phyloP scores from a whole-genome alignment of 1,140 invertebrate genomes.

The silkworm (Bombyx mori) region DNA sequence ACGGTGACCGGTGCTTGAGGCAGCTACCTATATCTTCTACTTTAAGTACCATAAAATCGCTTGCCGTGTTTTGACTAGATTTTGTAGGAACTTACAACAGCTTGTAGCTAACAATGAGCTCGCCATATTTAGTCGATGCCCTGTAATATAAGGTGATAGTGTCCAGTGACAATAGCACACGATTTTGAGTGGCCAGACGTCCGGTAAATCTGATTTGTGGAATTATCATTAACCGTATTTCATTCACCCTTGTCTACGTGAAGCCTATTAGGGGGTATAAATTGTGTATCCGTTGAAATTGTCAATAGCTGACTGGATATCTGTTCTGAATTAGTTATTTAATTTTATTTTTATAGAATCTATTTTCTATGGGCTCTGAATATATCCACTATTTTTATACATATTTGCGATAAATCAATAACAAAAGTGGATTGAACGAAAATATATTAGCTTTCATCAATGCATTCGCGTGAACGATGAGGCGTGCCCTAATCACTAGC shows the following conservation, averaged over 20 bases:
- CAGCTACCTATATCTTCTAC: no score
- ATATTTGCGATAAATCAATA: no score
- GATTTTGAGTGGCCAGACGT: slow-evolving; percentile 63
- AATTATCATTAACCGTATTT: slow-evolving; percentile 70
- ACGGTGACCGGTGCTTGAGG: no score
- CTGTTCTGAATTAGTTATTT: slow-evolving; percentile 19
- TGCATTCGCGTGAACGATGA: slow-evolving; percentile 47
- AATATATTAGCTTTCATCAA: slow-evolving; percentile 47
- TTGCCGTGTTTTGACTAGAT: no score
- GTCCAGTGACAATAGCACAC: slow-evolving; percentile 55
- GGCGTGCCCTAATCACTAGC: slow-evolving; percentile 45
- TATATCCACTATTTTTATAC: no score
- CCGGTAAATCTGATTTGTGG: slow-evolving; percentile 70
- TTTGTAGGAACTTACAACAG: no score
- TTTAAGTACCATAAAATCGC: no score
- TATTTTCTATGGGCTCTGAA: neutral
- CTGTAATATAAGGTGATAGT: slow-evolving; percentile 66
- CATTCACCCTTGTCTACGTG: slow-evolving; percentile 50
- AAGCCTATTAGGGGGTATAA: slow-evolving; percentile 62
- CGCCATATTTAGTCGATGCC: slow-evolving; percentile 31
- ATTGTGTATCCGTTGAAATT: slow-evolving; percentile 55
- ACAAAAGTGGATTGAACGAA: slow-evolving; percentile 13
- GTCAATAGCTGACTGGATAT: slow-evolving; percentile 45
- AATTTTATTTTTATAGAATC: neutral
- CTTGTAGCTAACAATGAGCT: no score